phyloP scores from a whole-genome alignment of 2,797 vertebrate species.

The Amblyopsis hoosieri region DNA sequence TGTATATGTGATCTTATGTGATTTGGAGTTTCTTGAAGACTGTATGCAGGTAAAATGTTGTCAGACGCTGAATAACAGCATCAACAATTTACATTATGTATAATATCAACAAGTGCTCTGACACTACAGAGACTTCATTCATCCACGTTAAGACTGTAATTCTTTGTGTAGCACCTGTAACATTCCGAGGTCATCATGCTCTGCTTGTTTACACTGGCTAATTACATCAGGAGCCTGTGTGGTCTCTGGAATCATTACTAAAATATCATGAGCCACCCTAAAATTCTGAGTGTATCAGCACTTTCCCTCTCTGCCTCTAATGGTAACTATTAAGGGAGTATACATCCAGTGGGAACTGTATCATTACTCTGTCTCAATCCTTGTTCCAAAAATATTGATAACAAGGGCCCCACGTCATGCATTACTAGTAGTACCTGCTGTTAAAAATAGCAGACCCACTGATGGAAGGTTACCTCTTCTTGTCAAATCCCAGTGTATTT shows the following conservation, averaged over 20 bases:
- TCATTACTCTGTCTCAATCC: slow-evolving; percentile 80
- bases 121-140: background rate
- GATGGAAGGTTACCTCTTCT: slow-evolving; percentile 69
- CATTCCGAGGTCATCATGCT: slow-evolving; percentile 51
- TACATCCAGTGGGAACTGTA: slow-evolving; percentile 66
- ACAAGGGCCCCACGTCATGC: slow-evolving; percentile 76
- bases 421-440: slow-evolving; percentile 79
- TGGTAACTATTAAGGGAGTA: slow-evolving; percentile 78
- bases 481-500: slow-evolving; percentile 52
- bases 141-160: slow-evolving; percentile 39
- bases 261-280: slow-evolving; percentile 70
- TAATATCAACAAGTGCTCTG: background rate
- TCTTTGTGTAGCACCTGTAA: slow-evolving; percentile 12
- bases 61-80: slow-evolving; percentile 23
- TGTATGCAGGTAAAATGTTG: background rate
- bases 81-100: slow-evolving; percentile 30
- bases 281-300: slow-evolving; percentile 77
- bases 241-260: slow-evolving; percentile 81
- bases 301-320: slow-evolving; percentile 70
- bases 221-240: slow-evolving; percentile 74
- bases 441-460: slow-evolving; percentile 77
- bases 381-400: slow-evolving; percentile 84
- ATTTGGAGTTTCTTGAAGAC: slow-evolving; percentile 9
- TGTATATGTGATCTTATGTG: slow-evolving; percentile 11
- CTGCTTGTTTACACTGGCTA: slow-evolving; percentile 71